Evolutionary conservation across 2,113 vertebrate species (phyloP), one percentile per base, ranked within the genome.

Genomic region (Myiagra hebetior): DNA sequence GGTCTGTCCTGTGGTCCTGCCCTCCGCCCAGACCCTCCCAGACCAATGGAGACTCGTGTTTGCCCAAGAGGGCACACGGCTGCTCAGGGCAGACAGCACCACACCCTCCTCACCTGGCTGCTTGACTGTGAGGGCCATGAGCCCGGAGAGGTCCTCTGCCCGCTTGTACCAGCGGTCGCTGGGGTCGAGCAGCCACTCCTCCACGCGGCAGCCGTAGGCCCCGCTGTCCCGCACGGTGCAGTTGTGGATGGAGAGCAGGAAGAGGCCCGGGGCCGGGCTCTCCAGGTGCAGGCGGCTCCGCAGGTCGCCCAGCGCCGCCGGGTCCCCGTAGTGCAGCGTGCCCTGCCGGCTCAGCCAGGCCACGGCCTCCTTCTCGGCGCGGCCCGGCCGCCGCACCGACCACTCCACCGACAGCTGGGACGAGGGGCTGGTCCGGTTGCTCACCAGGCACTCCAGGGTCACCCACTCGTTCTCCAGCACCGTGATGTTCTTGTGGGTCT

Each of bases 181-280:
- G 14, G 99, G 99, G 95, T 99, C 98, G 1, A 98, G 98, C 63
- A 99, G 98, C 99, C 99, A 99, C 97, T 99, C 99, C 94, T 98
- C 98, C 85, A 98, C 98, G 0, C 85, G 97, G 96, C 98, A 98
- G 93, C 97, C 68, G 9, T 98, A 98, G 44, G 96, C 91, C 1
- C 99, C 99, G 0, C 99, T 99, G 93, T 99, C 99, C 76, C 98
- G 98, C 94, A 98, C 98, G 0, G 99, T 99, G 5, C 98, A 97
- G 0, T 98, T 98, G 94, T 99, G 99, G 89, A 99, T 97, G 30
- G 98, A 99, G 86, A 99, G 98, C 46, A 98, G 98, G 78, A 98
- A 99, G 44, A 98, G 98, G 0, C 98, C 98, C 0, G 97, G 95
- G 2, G 98, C 98, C 0, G 99, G 98, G 80, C 99, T 98, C 94